A percentile compares a stretch with the other conserved stretches of the same genome.
phyloP scores from a whole-genome alignment of 1,140 invertebrate species.

The Gonioctena quinquepunctata region DNA sequence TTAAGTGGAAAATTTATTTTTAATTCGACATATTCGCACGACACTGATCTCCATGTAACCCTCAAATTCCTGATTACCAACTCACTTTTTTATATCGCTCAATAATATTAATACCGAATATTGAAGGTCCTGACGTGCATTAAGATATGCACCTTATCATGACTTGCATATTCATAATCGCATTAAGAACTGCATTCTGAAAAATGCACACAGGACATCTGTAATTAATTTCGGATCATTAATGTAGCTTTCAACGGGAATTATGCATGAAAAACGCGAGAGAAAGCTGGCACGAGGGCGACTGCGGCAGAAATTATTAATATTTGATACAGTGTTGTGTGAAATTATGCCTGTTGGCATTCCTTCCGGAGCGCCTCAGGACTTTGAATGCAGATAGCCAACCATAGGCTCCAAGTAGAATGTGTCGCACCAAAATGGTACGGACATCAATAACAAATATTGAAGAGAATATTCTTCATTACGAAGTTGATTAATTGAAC shows the following conservation, averaged over 20 bases:
- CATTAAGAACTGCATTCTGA: background rate
- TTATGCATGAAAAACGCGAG: background rate
- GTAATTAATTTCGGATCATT: background rate
- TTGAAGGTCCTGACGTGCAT: background rate
- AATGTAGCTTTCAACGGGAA: background rate
- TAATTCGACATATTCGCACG: too few species aligned
- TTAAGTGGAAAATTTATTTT: too few species aligned
- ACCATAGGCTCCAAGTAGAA: too few species aligned
- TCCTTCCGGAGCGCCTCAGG: too few species aligned
- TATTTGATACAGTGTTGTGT: too few species aligned
- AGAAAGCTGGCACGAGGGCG: background rate
- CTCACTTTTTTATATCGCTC: background rate
- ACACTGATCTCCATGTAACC: background rate
- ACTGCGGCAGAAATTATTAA: too few species aligned
- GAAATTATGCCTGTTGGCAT: too few species aligned
- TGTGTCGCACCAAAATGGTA: too few species aligned
- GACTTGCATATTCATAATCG: background rate
- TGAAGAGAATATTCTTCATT: too few species aligned
- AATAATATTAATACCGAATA: background rate
- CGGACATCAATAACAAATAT: too few species aligned
- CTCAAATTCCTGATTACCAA: background rate
- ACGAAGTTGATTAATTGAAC: too few species aligned
- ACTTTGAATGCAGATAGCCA: too few species aligned
- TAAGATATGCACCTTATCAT: background rate
- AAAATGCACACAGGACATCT: background rate